Evolutionary conservation across 2,797 vertebrate species (phyloP).

Genomic region (Heterohyrax brucei): DNA sequence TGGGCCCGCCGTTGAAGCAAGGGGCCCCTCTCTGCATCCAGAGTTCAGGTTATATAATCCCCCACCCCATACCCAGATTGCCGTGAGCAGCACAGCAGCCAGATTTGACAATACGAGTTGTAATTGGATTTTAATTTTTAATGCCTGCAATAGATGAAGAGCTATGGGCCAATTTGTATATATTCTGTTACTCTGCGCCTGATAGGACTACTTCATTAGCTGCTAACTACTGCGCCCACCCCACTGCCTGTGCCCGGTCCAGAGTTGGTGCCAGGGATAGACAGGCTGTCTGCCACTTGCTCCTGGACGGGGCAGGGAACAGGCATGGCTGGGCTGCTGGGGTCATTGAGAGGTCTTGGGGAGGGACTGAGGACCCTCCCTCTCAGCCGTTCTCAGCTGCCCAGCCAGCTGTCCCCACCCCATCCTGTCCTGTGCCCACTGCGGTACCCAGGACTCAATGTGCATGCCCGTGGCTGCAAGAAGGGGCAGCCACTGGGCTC

Average conservation of each 20-base stretch:
- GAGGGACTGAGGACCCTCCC: neutral
- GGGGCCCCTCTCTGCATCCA: neutral
- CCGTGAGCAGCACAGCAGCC: slow-evolving; percentile 28
- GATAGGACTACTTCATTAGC: slow-evolving; percentile 65
- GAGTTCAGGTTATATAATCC: slow-evolving; percentile 81
- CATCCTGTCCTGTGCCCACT: fast-evolving
- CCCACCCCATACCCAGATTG: slow-evolving; percentile 33
- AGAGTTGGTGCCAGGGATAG: neutral
- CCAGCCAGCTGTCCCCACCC: neutral
- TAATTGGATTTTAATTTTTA: slow-evolving; percentile 89
- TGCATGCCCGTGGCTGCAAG: neutral
- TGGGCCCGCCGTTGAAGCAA: neutral
- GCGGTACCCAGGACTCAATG: neutral
- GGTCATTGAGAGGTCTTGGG: neutral
- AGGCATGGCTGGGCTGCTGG: neutral
- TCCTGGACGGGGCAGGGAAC: neutral
- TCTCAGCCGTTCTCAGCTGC: neutral
- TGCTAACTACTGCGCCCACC: neutral
- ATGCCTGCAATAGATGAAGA: slow-evolving; percentile 79
- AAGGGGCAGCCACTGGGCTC: neutral
- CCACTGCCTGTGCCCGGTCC: neutral
- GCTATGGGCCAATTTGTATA: slow-evolving; percentile 61
- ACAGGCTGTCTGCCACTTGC: slow-evolving; percentile 58
- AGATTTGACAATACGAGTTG: slow-evolving; percentile 77
- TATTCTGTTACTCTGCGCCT: slow-evolving; percentile 64